These are phyloP conservation scores for Danio aesculapii DNA, from an alignment of 2,797 vertebrate species.

Conservation along the genomic window DNA sequence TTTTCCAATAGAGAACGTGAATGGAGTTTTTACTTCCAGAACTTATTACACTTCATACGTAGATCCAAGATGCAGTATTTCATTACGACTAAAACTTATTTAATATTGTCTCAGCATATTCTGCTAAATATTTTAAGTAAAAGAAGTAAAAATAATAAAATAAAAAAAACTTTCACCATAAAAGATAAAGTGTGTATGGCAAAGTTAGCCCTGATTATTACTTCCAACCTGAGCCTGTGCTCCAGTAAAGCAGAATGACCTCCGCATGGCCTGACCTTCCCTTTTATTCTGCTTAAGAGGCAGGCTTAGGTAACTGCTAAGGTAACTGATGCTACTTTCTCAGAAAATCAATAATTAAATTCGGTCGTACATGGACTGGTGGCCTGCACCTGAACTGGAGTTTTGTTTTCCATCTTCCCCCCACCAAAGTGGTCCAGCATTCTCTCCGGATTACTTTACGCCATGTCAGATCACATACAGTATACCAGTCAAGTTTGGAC, in stretches of 20 bases:
- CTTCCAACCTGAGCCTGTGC: conserved; percentile 45
- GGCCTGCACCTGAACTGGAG: conserved; percentile 70
- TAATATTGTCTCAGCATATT: neutral
- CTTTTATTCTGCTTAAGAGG: conserved; percentile 59
- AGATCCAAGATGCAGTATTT: neutral
- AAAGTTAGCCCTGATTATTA: conserved; percentile 60
- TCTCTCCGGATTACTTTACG: conserved; percentile 40
- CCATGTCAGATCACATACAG: conserved; percentile 38
- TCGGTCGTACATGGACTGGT: conserved; percentile 64
- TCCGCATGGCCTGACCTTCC: conserved; percentile 66
- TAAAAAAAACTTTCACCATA: conserved; percentile 32
- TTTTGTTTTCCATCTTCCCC: conserved; percentile 23
- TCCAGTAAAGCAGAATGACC: conserved; percentile 69
- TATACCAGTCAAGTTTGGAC: conserved; percentile 15
- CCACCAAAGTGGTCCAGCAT: conserved; percentile 38
- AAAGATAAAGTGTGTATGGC: conserved; percentile 54
- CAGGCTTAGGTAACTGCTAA: conserved; percentile 64
- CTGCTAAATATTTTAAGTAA: neutral
- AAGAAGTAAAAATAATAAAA: neutral
- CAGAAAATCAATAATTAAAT: conserved; percentile 77
- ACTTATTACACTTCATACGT: no score
- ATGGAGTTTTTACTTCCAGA: no score
- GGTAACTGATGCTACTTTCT: conserved; percentile 72
- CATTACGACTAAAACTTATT: neutral
- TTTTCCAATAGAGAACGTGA: no score